phyloP scores from a whole-genome alignment of 2,888 invertebrate genomes.

The Bursaphelenchus okinawaensis region DNA sequence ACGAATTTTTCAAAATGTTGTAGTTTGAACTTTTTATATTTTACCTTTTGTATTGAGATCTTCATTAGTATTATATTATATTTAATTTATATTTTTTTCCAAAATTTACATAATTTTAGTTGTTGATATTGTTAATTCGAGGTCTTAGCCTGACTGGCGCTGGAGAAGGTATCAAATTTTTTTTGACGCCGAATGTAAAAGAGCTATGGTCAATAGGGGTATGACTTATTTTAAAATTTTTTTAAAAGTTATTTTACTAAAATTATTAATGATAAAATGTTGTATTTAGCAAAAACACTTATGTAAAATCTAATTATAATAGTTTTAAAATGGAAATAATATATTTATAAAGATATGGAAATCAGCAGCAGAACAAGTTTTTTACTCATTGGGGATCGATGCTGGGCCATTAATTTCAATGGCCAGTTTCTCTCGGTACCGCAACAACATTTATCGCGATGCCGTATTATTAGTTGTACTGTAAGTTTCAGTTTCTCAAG shows the following conservation, averaged over 20 bases:
- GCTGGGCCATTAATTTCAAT: constrained; percentile 52
- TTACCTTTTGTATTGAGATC: neutral
- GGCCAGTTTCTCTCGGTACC: constrained; percentile 49
- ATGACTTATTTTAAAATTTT: neutral
- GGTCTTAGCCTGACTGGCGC: constrained; percentile 53
- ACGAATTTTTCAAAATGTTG: neutral
- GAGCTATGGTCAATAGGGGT: constrained; percentile 36
- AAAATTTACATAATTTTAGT: constrained; percentile 31
- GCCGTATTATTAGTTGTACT: constrained; percentile 46
- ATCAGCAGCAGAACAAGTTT: constrained; percentile 60
- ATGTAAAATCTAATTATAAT: neutral
- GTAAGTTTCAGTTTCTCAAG: constrained; percentile 26
- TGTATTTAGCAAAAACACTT: constrained; percentile 1
- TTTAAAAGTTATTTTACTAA: neutral
- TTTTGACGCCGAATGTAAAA: constrained; percentile 38
- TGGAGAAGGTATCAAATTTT: constrained; percentile 41
- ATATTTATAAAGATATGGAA: constrained; percentile 58
- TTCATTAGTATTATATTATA: too few species aligned
- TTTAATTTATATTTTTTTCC: too few species aligned
- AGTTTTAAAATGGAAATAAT: neutral
- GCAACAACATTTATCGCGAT: constrained; percentile 55
- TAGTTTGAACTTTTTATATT: neutral
- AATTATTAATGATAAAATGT: constrained; percentile 13
- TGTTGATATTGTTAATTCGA: constrained; percentile 48
- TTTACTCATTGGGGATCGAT: constrained; percentile 60